Percentiles rank a stretch among this genome's conserved stretches.
Conservation (phyloP, 2,888 invertebrate species). For the Pseudococcus longispinus region DNA sequence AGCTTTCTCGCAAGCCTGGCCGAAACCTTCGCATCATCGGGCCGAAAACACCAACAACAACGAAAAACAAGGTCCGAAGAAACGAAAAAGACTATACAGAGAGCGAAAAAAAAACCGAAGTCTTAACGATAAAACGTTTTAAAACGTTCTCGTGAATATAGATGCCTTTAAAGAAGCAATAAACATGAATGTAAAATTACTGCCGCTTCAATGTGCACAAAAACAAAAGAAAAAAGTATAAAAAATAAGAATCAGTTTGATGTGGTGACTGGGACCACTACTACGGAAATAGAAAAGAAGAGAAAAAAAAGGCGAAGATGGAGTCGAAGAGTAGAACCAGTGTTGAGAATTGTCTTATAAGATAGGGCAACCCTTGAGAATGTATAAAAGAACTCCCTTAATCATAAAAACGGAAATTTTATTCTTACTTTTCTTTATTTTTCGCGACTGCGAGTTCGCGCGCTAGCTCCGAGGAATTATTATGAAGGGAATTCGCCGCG, state of each 20-base stretch:
- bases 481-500: slow-evolving; percentile 45
- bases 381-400: slow-evolving; percentile 54
- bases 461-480: slow-evolving; percentile 49
- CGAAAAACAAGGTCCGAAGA: background rate
- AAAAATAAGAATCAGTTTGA: slow-evolving; percentile 53
- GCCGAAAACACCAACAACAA: background rate
- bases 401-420: slow-evolving; percentile 55
- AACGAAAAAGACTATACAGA: background rate
- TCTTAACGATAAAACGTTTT: slow-evolving; percentile 52
- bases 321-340: slow-evolving; percentile 9
- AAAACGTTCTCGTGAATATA: slow-evolving; percentile 44
- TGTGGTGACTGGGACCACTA: slow-evolving; percentile 54
- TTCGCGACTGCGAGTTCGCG: slow-evolving; percentile 40
- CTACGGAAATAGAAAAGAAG: slow-evolving; percentile 32
- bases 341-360: slow-evolving; percentile 46
- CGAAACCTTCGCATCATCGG: background rate
- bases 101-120: background rate
- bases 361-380: slow-evolving; percentile 50
- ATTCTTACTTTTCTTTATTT: slow-evolving; percentile 54
- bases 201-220: slow-evolving; percentile 51
- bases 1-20: background rate
- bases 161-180: slow-evolving; percentile 52
- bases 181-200: slow-evolving; percentile 54
- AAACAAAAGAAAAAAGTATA: slow-evolving; percentile 48
- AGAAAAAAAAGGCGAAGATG: background rate